phyloP scores from a whole-genome alignment of 1,140 invertebrate species.

The Delia radicum region DNA sequence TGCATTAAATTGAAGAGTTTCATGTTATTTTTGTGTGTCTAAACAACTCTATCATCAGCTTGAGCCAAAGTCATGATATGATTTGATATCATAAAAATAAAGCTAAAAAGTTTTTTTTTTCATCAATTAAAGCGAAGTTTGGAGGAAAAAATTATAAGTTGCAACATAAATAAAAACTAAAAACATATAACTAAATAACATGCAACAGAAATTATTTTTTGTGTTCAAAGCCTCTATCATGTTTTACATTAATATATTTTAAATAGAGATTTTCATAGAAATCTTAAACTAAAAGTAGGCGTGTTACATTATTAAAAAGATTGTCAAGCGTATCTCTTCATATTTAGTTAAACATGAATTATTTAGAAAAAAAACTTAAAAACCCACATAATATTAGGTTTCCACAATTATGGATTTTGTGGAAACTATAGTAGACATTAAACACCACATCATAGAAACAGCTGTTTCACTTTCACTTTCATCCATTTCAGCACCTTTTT shows the following conservation, averaged over 20 bases:
- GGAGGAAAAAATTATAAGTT: not conserved
- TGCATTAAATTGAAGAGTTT: not conserved
- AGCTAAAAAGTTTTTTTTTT: not conserved
- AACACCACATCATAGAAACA: not conserved
- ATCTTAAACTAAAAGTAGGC: not conserved
- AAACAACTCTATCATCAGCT: not conserved
- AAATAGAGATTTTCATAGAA: not conserved
- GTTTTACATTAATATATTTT: not conserved
- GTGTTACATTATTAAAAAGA: not conserved
- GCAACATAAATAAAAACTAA: not conserved
- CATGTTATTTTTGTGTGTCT: not conserved
- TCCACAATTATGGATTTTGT: not conserved
- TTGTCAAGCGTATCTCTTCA: not conserved
- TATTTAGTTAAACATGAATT: not conserved
- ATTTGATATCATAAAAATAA: not conserved
- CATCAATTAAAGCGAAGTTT: not conserved
- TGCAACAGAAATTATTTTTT: not conserved
- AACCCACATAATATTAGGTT: not conserved
- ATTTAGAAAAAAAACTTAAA: not conserved
- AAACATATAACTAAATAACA: not conserved
- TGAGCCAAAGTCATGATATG: not conserved
- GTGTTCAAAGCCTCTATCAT: not conserved
- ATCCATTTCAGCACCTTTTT: not conserved
- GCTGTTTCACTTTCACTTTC: not conserved
- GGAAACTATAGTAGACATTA: not conserved